Base-by-base conservation (phyloP, 2,888 invertebrate species). In the Drosophila antonietae region DNA sequence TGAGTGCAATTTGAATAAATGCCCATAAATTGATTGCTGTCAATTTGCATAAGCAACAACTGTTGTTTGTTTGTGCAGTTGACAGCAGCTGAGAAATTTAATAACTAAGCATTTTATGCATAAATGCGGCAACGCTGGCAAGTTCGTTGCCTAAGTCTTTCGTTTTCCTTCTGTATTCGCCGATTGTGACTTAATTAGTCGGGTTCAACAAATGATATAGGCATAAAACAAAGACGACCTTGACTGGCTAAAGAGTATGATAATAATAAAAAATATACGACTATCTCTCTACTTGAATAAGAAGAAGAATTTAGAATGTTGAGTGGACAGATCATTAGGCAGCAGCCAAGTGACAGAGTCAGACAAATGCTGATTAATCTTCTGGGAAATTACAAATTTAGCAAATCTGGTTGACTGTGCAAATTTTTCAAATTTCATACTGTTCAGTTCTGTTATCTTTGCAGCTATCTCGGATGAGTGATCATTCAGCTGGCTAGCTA, bases 81-180 rank as follows among this genome's bases (percentile, higher is more conserved):
- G 67, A 63, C 79, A 76, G 75, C 63, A 39, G 69, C 49, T 65
- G 33, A 62, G 65, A 67, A 68, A 69, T 66, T 68, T 61, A 73
- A 59, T 68, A 58, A 64, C 72, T 41, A 66, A 35, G 46, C n/a
- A 46, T 35, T 53, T 39, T 66, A 71, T 56, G 47, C 35, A 73
- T 52, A 49, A 60, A 41, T 23, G 35, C 10, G 41, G 23, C 60
- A 56, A 37, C 52, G 39, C 73, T 51, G 10, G 18, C 77, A 35
- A 66, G 81, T 77, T 80, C 49, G 84, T 79, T 80, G 78, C 81
- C 77, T 83, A 75, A 81, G 86, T 90, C 80, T 85, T 88, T 83
- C 70, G 72, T 78, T 60, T 72, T 68, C 55, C 47, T 72, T 31
- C 57, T 46, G 47, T 51, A n/a, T 41, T 53, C 41, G 55, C 52